phyloP scores from a whole-genome alignment of 2,797 vertebrate species.

The Paratrypauchen microcephalus region DNA sequence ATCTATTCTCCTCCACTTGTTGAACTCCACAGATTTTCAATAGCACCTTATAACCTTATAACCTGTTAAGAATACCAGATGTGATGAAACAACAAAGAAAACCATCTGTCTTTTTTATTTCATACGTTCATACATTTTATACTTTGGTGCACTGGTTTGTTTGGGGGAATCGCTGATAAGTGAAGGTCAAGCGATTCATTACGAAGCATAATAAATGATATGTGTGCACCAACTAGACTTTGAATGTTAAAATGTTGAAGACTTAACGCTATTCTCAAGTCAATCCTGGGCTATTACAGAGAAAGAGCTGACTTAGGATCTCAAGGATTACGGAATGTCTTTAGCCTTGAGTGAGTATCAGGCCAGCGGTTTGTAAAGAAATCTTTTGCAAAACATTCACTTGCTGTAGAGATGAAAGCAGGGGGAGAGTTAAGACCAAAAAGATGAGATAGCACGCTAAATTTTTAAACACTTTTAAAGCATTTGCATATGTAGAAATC shows the following conservation, averaged over 20 bases:
- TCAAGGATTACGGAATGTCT: slow-evolving; percentile 46
- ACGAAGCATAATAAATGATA: slow-evolving; percentile 63
- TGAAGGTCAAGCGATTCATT: slow-evolving; percentile 68
- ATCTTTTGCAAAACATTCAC: slow-evolving; percentile 31
- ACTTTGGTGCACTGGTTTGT: slow-evolving; percentile 12
- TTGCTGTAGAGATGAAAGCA: slow-evolving; percentile 20
- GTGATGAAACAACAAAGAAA: slow-evolving; percentile 17
- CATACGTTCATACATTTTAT: slow-evolving; percentile 29
- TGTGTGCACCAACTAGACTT: slow-evolving; percentile 20
- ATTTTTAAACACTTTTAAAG: slow-evolving; percentile 4
- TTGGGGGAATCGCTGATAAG: slow-evolving; percentile 45
- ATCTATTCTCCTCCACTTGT: neutral
- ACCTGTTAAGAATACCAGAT: neutral
- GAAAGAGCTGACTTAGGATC: slow-evolving; percentile 38
- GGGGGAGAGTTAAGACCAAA: neutral
- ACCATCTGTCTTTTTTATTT: slow-evolving; percentile 17
- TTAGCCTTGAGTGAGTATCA: slow-evolving; percentile 37
- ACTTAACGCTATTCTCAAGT: slow-evolving; percentile 47
- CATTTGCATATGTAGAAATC: neutral
- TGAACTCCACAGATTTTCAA: slow-evolving; percentile 2
- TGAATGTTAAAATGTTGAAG: slow-evolving; percentile 51
- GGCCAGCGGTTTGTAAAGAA: slow-evolving; percentile 23
- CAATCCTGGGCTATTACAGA: slow-evolving; percentile 46
- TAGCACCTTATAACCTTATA: neutral
- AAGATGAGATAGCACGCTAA: neutral